Conservation (phyloP, 2,888 invertebrate genomes). For the Margaritifera margaritifera region DNA sequence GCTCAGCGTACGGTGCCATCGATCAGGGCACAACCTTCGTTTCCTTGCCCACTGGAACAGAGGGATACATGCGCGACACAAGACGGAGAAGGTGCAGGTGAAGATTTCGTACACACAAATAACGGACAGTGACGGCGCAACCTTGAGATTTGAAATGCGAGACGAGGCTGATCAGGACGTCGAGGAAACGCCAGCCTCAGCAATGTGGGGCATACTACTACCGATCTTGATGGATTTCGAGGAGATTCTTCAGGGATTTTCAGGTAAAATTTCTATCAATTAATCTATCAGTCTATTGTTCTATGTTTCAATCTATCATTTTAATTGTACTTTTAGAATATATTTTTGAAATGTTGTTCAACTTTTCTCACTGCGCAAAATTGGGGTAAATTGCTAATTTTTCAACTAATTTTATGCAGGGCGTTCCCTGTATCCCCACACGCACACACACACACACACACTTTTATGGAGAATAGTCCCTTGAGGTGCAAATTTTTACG, state of each 20-base stretch:
- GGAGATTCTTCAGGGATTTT: constrained; percentile 55
- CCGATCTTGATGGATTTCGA: constrained; percentile 66
- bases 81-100: constrained; percentile 28
- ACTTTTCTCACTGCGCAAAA: no score
- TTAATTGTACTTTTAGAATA: background rate
- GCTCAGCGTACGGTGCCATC: constrained; percentile 55
- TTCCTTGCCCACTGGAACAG: constrained; percentile 63
- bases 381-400: no score
- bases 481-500: no score
- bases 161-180: constrained; percentile 49
- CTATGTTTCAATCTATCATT: background rate
- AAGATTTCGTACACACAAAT: constrained; percentile 22
- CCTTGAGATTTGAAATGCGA: constrained; percentile 49
- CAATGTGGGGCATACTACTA: constrained; percentile 64
- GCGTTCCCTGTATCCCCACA: no score
- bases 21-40: constrained; percentile 46
- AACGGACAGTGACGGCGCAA: constrained; percentile 33
- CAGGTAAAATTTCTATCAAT: constrained; percentile 47
- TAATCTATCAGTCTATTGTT: background rate
- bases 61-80: constrained; percentile 60
- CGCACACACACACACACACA: no score
- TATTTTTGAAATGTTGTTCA: background rate
- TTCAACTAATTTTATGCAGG: no score
- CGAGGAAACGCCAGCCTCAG: constrained; percentile 41
- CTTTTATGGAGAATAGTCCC: no score